Percentiles rank a stretch among this genome's conserved stretches.
Evolutionary conservation across 2,113 vertebrate species (phyloP).

Genomic region (Cephalopholis sonnerati): DNA sequence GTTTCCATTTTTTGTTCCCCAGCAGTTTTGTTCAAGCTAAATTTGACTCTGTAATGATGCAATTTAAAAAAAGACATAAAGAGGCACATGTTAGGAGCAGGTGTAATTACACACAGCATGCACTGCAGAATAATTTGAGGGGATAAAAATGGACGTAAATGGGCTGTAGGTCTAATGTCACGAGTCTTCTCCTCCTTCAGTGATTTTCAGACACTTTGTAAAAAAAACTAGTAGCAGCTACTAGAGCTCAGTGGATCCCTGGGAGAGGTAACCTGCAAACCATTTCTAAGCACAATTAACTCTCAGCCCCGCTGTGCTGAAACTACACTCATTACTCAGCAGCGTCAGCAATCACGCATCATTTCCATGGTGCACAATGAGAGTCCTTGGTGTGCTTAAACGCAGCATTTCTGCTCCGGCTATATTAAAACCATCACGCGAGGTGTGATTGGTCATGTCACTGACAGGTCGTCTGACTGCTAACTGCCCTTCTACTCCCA

Average conservation of each 20-base stretch:
- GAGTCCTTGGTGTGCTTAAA: not conserved
- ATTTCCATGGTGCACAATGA: no score
- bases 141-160: not conserved
- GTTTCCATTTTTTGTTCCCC: not conserved
- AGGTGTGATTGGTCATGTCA: not conserved
- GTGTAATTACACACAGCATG: constrained; percentile 4
- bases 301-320: not conserved
- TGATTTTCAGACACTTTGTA: not conserved
- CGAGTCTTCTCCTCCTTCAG: not conserved
- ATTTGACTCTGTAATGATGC: not conserved
- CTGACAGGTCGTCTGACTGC: not conserved
- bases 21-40: not conserved
- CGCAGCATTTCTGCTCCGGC: not conserved
- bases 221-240: not conserved
- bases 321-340: not conserved
- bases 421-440: not conserved
- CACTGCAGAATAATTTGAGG: not conserved
- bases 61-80: not conserved
- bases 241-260: not conserved
- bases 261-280: not conserved
- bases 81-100: not conserved
- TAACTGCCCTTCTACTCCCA: not conserved
- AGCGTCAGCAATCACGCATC: not conserved
- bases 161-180: not conserved
- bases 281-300: not conserved